phyloP scores from a whole-genome alignment of 2,888 invertebrate genomes.

The Hesperia comma region DNA sequence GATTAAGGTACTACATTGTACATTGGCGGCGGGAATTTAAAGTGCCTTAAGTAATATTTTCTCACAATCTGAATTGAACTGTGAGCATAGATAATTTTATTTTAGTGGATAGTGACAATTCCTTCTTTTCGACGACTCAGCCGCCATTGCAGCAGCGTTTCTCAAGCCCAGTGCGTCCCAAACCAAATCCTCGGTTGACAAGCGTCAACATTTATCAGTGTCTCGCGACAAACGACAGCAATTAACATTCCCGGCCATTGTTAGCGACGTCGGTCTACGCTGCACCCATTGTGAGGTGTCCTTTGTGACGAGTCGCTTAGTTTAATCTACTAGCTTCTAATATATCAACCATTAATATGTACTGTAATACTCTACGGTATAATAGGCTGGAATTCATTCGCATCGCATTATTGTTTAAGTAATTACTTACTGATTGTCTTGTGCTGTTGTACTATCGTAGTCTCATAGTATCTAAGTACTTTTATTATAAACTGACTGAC shows the following conservation, averaged over 20 bases:
- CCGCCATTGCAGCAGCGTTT: conserved; percentile 38
- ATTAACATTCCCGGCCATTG: conserved; percentile 79
- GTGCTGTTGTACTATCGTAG: too few species aligned
- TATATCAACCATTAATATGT: conserved; percentile 21
- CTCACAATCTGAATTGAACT: too few species aligned
- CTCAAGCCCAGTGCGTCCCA: conserved; percentile 52
- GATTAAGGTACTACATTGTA: too few species aligned
- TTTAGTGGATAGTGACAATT: too few species aligned
- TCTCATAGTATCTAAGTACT: too few species aligned
- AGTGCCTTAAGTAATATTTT: too few species aligned
- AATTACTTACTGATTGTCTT: not conserved
- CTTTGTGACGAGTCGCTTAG: conserved; percentile 41
- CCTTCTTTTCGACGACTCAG: too few species aligned
- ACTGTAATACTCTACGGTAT: not conserved
- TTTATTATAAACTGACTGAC: too few species aligned
- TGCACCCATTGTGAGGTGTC: conserved; percentile 49
- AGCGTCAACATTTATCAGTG: conserved; percentile 81
- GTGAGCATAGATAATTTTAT: too few species aligned
- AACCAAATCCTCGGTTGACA: conserved; percentile 67
- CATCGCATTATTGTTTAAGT: not conserved
- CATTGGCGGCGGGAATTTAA: too few species aligned
- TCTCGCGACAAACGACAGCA: conserved; percentile 78
- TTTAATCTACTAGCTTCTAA: conserved; percentile 28
- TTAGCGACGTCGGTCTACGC: conserved; percentile 53
- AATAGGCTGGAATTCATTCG: not conserved